Base-by-base conservation (phyloP, 1,140 invertebrate species). In the Schmidtea mediterranea region DNA sequence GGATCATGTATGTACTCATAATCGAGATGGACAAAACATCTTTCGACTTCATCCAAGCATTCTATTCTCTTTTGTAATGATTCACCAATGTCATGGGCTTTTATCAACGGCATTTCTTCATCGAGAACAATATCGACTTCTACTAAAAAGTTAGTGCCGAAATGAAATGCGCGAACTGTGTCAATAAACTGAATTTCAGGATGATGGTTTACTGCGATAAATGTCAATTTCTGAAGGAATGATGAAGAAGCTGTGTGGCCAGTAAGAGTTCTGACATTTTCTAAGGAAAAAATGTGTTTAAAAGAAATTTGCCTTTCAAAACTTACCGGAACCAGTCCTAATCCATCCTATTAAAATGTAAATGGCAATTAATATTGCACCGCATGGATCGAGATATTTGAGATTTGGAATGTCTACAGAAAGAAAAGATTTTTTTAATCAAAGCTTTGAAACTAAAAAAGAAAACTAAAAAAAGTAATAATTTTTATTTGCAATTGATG, bases 11-110 rank as follows among this genome's bases (percentile, higher is more conserved):
- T 57, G 41, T 53, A 54, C 51, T 70, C 64, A 52, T 67, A 70
- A 55, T 70, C 68, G 5, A 66, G 51, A 50, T 70, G 68, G 2
- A 70, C 67, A 55, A 70, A 70, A 1, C 67, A 65, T 49, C 68
- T 52, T 50, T 70, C 68, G 10, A 70, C 69, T 43, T 65, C 59
- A 10, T 58, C 55, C 23, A 70, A 51, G 32, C 53, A 46, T 54
- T 70, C 68, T 32, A 70, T 55, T 50, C 62, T 62, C 43, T 59
- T 58, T 52, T 69, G 67, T 22, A 69, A 56, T 16, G 57, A 52
- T 52, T 69, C 67, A 2, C 59, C 59, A 43, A 69, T 67, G 53
- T 69, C 60, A 49, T 69, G 67, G 0, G 67, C 58, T 43, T 64
- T 57, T 32, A 55, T 52, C 39, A 69, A 40, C 3, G 54, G 50